These are phyloP conservation scores for Eupeodes latifasciatus DNA, from an alignment of 2,888 invertebrate species.

Conservation along the genomic window DNA sequence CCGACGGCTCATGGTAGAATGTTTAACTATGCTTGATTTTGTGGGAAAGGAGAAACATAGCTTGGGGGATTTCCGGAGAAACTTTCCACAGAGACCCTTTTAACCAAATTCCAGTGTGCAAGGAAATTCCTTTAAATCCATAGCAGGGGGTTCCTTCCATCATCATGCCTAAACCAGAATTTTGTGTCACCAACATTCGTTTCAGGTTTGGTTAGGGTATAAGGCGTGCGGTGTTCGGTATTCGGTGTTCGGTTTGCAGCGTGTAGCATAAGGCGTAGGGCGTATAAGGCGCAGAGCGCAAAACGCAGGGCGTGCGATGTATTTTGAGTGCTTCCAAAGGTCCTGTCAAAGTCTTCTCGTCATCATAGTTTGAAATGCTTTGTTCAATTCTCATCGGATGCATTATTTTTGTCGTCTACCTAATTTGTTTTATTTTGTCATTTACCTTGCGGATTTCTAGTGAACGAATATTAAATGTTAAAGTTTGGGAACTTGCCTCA, in stretches of 20 bases:
- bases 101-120: constrained; percentile 75
- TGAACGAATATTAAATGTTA: constrained; percentile 34
- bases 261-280: too few relatives aligned
- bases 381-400: constrained; percentile 66
- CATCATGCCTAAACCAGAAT: constrained; percentile 60
- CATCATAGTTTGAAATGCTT: constrained; percentile 56
- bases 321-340: constrained; percentile 61
- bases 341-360: constrained; percentile 66
- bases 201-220: constrained; percentile 22
- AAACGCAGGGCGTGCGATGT: neutral
- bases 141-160: constrained; percentile 61
- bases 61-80: constrained; percentile 73
- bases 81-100: constrained; percentile 73
- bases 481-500: neutral
- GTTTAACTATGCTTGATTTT: constrained; percentile 65
- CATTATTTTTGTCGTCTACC: constrained; percentile 56
- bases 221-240: neutral
- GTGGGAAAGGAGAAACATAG: constrained; percentile 59
- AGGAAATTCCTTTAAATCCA: constrained; percentile 74
- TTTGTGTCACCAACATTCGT: constrained; percentile 58
- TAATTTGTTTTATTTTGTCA: constrained; percentile 61
- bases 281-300: too few relatives aligned
- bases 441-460: constrained; percentile 32
- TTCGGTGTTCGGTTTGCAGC: too few relatives aligned
- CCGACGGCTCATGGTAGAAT: constrained; percentile 67